Evolutionary conservation across 2,888 invertebrate genomes (phyloP).

Genomic region (Serripes groenlandicus): DNA sequence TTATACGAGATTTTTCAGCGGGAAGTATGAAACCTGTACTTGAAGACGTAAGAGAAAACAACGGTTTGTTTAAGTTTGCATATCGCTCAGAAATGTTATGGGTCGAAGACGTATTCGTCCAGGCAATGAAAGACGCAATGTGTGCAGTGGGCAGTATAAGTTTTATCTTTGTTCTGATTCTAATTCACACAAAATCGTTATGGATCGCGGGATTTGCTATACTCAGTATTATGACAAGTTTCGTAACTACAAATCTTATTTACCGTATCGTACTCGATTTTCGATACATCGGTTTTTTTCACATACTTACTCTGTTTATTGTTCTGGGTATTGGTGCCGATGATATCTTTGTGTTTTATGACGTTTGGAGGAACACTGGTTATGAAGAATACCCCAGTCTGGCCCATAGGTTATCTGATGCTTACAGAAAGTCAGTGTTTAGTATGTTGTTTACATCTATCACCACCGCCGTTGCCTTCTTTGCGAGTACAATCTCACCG

Average conservation of each 20-base stretch:
- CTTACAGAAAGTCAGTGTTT: constrained; percentile 73
- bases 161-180: constrained; percentile 74
- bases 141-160: constrained; percentile 73
- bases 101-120: constrained; percentile 62
- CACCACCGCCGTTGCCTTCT: constrained; percentile 77
- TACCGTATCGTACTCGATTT: constrained; percentile 73
- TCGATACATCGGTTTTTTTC: constrained; percentile 78
- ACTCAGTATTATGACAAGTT: constrained; percentile 74
- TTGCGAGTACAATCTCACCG: constrained; percentile 77
- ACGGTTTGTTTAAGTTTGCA: constrained; percentile 63
- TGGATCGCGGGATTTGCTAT: constrained; percentile 74
- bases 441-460: constrained; percentile 79
- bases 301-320: constrained; percentile 76
- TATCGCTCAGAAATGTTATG: constrained; percentile 69
- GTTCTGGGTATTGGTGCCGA: constrained; percentile 79
- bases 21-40: constrained; percentile 56
- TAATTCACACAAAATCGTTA: constrained; percentile 75
- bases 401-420: constrained; percentile 73
- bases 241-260: constrained; percentile 75
- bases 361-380: constrained; percentile 74
- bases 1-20: constrained; percentile 48
- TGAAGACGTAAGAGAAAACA: constrained; percentile 24
- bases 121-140: constrained; percentile 71
- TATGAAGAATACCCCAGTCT: constrained; percentile 65
- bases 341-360: constrained; percentile 79